Percentiles rank a stretch among this genome's conserved stretches.
Evolutionary conservation across 2,797 vertebrate genomes (phyloP).

Genomic region (Thaleichthys pacificus): DNA sequence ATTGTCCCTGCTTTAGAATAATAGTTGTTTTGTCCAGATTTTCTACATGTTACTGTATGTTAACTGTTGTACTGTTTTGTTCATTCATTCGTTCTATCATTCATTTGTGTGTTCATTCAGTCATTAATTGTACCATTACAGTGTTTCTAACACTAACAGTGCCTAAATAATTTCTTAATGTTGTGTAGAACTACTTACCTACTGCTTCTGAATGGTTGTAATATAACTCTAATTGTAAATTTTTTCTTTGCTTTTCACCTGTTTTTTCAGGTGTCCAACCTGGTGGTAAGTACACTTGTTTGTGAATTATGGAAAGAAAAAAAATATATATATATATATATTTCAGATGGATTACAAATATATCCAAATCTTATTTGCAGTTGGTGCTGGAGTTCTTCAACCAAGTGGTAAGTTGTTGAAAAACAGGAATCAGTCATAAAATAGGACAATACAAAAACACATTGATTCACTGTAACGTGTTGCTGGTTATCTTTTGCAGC

Average conservation of each 20-base stretch:
- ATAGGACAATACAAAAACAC: not conserved
- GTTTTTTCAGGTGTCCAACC: not conserved
- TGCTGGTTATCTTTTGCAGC: conserved; percentile 48
- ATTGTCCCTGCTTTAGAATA: conserved; percentile 27
- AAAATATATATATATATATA: not conserved
- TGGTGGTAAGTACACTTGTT: not conserved
- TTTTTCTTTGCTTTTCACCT: not conserved
- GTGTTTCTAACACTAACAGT: not conserved
- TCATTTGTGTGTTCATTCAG: not conserved
- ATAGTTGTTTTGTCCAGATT: not conserved
- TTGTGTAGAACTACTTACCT: not conserved
- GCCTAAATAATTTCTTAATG: not conserved
- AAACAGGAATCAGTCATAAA: not conserved
- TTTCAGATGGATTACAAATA: not conserved
- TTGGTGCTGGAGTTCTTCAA: conserved; percentile 62
- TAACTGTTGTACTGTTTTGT: not conserved
- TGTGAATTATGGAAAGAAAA: not conserved
- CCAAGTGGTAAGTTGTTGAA: conserved; percentile 58
- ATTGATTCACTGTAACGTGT: not conserved
- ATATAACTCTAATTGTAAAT: not conserved
- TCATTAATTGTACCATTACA: not conserved
- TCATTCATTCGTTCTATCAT: not conserved
- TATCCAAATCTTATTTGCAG: conserved; percentile 40
- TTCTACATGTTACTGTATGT: not conserved
- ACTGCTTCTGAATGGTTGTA: not conserved